Conservation (phyloP, 92 coral and sea anemone species). For the Zoanthus gigantus region DNA sequence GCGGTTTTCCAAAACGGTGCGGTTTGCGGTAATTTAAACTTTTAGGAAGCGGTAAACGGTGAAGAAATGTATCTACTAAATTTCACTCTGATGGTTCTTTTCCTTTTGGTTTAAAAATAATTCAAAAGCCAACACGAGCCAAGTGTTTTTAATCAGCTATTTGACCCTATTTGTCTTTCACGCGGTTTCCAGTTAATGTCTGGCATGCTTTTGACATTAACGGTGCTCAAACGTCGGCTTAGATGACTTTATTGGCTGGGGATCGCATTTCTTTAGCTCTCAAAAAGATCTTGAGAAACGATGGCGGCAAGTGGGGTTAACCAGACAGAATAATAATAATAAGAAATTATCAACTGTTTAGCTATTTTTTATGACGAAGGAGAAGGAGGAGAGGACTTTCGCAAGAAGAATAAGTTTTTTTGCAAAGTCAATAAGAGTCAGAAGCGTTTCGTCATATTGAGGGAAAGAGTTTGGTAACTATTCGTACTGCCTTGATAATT, state of each 20-base stretch:
- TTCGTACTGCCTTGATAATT: too few relatives aligned
- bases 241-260: neutral
- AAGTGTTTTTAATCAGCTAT: neutral
- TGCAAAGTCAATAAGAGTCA: slow-evolving; percentile 22
- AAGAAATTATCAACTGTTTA: slow-evolving; percentile 40
- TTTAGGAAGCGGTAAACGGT: neutral
- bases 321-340: slow-evolving; percentile 26
- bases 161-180: neutral
- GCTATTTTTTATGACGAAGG: slow-evolving; percentile 62
- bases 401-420: slow-evolving; percentile 57
- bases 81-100: neutral
- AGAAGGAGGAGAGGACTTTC: slow-evolving; percentile 57
- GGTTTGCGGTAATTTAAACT: neutral
- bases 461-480: neutral
- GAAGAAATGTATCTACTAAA: slow-evolving; percentile 30
- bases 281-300: neutral
- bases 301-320: slow-evolving; percentile 4
- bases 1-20: neutral
- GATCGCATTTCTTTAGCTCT: neutral
- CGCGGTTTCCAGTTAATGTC: neutral
- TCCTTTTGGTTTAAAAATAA: neutral
- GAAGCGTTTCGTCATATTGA: neutral
- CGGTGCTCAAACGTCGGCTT: neutral
- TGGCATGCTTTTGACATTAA: neutral
- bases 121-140: neutral